These are phyloP conservation scores for Nansenia antarctica DNA, from an alignment of 2,113 vertebrate species.

Conservation along the genomic window DNA sequence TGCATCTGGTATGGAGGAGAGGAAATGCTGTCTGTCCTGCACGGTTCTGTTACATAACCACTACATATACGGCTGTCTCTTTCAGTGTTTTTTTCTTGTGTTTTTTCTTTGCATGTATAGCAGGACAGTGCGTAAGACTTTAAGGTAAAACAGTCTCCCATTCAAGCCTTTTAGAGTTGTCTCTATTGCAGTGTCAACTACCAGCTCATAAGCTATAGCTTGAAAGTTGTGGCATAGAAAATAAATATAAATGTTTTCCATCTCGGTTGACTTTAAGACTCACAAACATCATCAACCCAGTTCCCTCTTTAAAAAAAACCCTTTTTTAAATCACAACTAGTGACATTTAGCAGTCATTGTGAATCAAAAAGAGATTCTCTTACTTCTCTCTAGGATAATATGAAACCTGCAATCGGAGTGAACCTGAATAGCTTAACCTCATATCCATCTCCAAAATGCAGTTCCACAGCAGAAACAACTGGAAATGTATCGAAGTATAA, in stretches of 20 bases:
- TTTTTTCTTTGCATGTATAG: constrained; percentile 27
- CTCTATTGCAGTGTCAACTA: constrained; percentile 1
- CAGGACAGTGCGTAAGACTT: constrained; percentile 21
- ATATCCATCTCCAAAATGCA: constrained; percentile 26
- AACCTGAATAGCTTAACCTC: constrained; percentile 53
- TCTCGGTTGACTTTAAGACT: constrained; percentile 30
- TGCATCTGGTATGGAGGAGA: constrained; percentile 17
- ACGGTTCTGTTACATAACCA: constrained; percentile 23
- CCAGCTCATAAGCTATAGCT: constrained; percentile 32
- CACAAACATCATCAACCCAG: not conserved
- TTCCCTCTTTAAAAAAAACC: not conserved
- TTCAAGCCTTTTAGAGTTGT: constrained; percentile 8
- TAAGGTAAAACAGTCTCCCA: constrained; percentile 33
- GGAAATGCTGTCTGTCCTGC: constrained; percentile 30
- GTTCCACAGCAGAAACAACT: constrained; percentile 21
- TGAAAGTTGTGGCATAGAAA: constrained; percentile 12
- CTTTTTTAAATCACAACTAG: not conserved
- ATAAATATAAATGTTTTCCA: not conserved
- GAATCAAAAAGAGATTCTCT: constrained; percentile 37
- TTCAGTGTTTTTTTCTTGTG: constrained; percentile 60
- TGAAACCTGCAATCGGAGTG: constrained; percentile 30
- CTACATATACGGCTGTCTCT: constrained; percentile 39
- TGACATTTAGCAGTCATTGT: constrained; percentile 6
- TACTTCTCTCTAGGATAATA: not conserved
- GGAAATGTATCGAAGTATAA: constrained; percentile 55